phyloP scores from a whole-genome alignment of 1,140 invertebrate species.

The Solen grandis region DNA sequence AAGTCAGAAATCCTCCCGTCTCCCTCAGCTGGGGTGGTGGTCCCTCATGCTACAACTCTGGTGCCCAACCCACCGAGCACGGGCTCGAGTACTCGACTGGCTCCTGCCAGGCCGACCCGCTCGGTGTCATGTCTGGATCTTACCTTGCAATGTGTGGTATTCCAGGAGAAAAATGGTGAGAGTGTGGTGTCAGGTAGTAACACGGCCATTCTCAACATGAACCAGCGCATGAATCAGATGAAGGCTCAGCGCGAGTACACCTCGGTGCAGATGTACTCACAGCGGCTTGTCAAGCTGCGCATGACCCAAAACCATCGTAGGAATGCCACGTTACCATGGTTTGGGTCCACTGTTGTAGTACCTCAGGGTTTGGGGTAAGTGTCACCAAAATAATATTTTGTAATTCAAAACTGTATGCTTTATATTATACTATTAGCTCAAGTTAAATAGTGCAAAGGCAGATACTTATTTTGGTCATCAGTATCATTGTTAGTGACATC shows the following conservation, averaged over 20 bases:
- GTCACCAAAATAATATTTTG: too few species aligned
- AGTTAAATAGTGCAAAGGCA: too few species aligned
- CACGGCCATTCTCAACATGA: conserved; percentile 43
- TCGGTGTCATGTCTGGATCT: conserved; percentile 52
- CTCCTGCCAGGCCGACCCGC: conserved; percentile 5
- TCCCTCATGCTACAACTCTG: background rate
- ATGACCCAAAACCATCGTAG: conserved; percentile 37
- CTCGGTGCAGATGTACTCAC: conserved; percentile 55
- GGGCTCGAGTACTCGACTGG: background rate
- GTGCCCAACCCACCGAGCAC: conserved; percentile 13
- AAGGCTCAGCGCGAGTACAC: conserved; percentile 44
- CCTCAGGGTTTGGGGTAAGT: conserved; percentile 52
- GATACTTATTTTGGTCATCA: too few species aligned
- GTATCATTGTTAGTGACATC: too few species aligned
- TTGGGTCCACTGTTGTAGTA: conserved; percentile 37
- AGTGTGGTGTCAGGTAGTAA: conserved; percentile 11
- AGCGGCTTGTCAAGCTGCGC: conserved; percentile 43
- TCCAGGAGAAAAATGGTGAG: conserved; percentile 44
- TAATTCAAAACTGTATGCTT: too few species aligned
- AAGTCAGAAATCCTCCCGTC: conserved; percentile 41
- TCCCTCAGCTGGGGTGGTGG: background rate
- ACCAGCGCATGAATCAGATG: conserved; percentile 44
- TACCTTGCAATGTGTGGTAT: conserved; percentile 52
- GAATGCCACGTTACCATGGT: conserved; percentile 32
- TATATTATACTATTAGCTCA: too few species aligned